Percentiles rank a stretch among this genome's conserved stretches.
Conservation (phyloP, 2,113 vertebrate species). For the Hyperopisus bebe region DNA sequence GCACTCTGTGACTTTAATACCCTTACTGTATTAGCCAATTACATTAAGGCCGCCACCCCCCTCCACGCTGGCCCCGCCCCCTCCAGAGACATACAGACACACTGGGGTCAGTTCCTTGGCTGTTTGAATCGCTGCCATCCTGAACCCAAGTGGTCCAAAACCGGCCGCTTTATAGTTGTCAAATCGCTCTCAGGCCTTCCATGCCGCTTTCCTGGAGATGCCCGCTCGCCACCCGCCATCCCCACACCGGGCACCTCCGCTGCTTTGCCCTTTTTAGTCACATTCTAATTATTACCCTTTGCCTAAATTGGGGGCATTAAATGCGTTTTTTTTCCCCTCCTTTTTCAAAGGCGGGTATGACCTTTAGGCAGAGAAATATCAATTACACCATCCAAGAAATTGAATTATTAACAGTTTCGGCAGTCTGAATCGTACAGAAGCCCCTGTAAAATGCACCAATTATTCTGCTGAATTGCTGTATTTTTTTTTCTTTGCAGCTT, state of each 20-base stretch:
- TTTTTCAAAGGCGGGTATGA: constrained; percentile 63
- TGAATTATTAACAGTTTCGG: constrained; percentile 68
- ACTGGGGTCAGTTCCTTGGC: constrained; percentile 61
- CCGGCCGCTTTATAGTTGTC: constrained; percentile 70
- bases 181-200: constrained; percentile 63
- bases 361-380: constrained; percentile 71
- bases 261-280: constrained; percentile 22
- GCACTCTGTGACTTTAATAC: constrained; percentile 99
- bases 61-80: constrained; percentile 65
- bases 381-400: constrained; percentile 71
- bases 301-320: constrained; percentile 30
- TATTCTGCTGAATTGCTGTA: constrained; percentile 73
- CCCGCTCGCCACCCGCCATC: constrained; percentile 44
- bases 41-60: constrained; percentile 87
- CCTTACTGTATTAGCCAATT: constrained; percentile 99
- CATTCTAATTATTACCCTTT: constrained; percentile 35
- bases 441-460: constrained; percentile 68
- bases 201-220: constrained; percentile 54
- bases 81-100: constrained; percentile 44
- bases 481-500: constrained; percentile 55
- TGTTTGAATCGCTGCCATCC: constrained; percentile 78
- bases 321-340: constrained; percentile 46
- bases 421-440: constrained; percentile 57
- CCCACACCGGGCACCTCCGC: constrained; percentile 48
- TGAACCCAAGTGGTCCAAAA: constrained; percentile 63